Conservation (phyloP, 2,888 invertebrate genomes). For the Ectropis crepuscularia region DNA sequence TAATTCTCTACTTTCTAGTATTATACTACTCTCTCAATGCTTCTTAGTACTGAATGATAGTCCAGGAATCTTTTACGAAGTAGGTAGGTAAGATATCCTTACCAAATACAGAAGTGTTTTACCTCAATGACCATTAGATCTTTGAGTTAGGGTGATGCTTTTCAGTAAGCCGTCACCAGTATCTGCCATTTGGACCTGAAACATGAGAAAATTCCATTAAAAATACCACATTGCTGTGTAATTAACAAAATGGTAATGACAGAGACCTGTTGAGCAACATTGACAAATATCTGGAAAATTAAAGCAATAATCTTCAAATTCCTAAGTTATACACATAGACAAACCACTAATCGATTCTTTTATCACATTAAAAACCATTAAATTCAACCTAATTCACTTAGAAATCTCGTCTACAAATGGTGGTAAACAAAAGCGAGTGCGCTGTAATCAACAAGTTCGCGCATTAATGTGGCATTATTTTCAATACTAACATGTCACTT, state of each 20-base stretch:
- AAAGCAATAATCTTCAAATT: constrained; percentile 31
- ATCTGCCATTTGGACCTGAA: constrained; percentile 70
- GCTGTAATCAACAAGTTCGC: constrained; percentile 70
- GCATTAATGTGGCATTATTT: constrained; percentile 64
- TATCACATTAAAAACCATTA: constrained; percentile 42
- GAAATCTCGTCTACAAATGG: constrained; percentile 59
- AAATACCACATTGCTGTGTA: constrained; percentile 42
- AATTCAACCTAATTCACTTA: constrained; percentile 56
- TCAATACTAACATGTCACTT: constrained; percentile 41
- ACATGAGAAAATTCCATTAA: constrained; percentile 54
- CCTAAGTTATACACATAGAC: constrained; percentile 40
- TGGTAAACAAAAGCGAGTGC: constrained; percentile 75
- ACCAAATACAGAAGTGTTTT: constrained; percentile 23
- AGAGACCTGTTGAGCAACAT: constrained; percentile 48
- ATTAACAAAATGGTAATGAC: constrained; percentile 56
- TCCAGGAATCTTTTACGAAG: constrained; percentile 3
- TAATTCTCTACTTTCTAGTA: background rate
- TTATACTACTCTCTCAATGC: background rate
- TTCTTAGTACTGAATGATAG: background rate
- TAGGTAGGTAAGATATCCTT: constrained; percentile 1
- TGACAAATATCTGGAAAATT: constrained; percentile 40
- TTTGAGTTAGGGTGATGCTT: constrained; percentile 55
- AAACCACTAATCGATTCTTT: constrained; percentile 40
- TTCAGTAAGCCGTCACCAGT: constrained; percentile 55
- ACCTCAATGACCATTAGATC: constrained; percentile 51